phyloP scores from a whole-genome alignment of 1,140 invertebrate genomes.

The Monochamus saltuarius region DNA sequence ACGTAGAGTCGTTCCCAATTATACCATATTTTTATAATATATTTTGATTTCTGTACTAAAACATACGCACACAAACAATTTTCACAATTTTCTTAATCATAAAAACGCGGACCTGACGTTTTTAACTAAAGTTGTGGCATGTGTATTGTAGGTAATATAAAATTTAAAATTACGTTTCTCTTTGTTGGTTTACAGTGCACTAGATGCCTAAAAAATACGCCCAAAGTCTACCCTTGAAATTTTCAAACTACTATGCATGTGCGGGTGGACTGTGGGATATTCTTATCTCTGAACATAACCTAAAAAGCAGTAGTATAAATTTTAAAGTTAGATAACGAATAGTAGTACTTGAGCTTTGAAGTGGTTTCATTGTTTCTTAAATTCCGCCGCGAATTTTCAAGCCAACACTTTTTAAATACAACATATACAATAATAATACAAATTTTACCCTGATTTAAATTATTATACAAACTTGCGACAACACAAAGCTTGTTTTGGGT shows the following conservation, averaged over 20 bases:
- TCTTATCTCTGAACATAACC: too few relatives aligned
- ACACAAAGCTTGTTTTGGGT: conserved; percentile 12
- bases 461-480: conserved; percentile 42
- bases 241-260: too few relatives aligned
- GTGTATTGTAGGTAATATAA: too few relatives aligned
- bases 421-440: conserved; percentile 36
- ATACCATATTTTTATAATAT: conserved; percentile 45
- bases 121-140: conserved; percentile 9
- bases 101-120: conserved; percentile 20
- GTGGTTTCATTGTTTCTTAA: not conserved
- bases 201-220: too few relatives aligned
- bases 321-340: conserved; percentile 8
- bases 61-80: conserved; percentile 49
- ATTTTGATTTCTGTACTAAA: conserved; percentile 52
- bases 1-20: conserved; percentile 46
- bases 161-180: too few relatives aligned
- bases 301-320: too few relatives aligned
- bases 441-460: conserved; percentile 49
- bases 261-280: too few relatives aligned
- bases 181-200: too few relatives aligned
- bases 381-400: conserved; percentile 16
- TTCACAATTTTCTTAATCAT: conserved; percentile 21
- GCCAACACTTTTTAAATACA: conserved; percentile 20
- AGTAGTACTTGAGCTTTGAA: conserved; percentile 11
- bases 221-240: too few relatives aligned